phyloP scores from a whole-genome alignment of 2,888 invertebrate species.

The Polydesmus complanatus region DNA sequence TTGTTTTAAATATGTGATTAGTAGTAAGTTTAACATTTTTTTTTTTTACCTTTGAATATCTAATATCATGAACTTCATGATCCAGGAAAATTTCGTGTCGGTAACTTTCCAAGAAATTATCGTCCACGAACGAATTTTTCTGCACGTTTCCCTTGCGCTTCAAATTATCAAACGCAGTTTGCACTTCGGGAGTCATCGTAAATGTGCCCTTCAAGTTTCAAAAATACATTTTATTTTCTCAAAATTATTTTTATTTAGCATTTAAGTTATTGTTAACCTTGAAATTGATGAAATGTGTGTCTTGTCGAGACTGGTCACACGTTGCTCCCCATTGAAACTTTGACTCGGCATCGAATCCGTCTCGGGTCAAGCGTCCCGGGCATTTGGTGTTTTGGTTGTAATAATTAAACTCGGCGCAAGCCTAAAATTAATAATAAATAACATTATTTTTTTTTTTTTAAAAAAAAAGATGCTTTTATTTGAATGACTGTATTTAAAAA shows the following conservation, averaged over 20 bases:
- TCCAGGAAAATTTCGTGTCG: not conserved
- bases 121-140: not conserved
- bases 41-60: conserved; percentile 6
- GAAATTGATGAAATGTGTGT: not conserved
- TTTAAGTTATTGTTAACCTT: no score
- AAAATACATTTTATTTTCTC: no score
- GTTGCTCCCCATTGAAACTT: conserved; percentile 8
- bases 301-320: no score
- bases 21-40: not conserved
- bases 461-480: not conserved
- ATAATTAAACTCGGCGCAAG: not conserved
- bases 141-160: not conserved
- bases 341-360: not conserved
- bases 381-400: not conserved
- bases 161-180: not conserved
- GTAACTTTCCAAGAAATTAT: not conserved
- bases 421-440: no score
- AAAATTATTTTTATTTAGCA: no score
- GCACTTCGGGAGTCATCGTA: no score
- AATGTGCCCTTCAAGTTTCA: no score
- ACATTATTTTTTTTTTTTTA: no score
- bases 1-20: not conserved
- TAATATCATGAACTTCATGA: conserved; percentile 5
- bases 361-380: not conserved
- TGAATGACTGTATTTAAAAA: not conserved